Evolutionary conservation across 2,888 invertebrate genomes (phyloP), one percentile per base, ranked within the genome.

Genomic region (Mythimna ferrago): DNA sequence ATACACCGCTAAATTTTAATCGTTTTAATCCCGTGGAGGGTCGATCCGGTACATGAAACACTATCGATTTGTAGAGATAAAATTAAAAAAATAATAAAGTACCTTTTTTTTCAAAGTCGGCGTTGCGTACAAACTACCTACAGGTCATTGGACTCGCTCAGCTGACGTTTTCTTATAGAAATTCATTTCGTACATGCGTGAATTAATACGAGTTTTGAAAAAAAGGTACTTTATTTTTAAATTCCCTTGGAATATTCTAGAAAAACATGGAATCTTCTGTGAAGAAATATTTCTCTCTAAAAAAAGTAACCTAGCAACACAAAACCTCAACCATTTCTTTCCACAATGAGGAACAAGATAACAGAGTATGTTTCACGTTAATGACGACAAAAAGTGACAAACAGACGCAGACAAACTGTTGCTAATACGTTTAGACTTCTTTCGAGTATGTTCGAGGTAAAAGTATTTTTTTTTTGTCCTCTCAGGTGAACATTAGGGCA

Each of bases 331-430:
- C 66, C 61, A 73, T 82, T 82, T 65, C 71, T 82, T 73, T 61
- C 38, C 41, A 60, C 56, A 65, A 63, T 58, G 74, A 69, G 73
- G 58, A 73, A 62, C 51, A 65, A 64, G 78, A 76, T 66, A 67
- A 60, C 35, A 35, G 63, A 64, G n/a, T 56, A 65, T 69, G 63
- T 78, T 71, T 65, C 73, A 57, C 60, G 67, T 87, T 91, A 91
- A 91, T 90, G 89, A 88, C 82, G 26, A 86, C 88, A 91, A 91
- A 91, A 91, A 91, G 70, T 76, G 87, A 89, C 88, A 81, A 72
- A 82, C 63, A 86, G 88, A 90, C 89, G 77, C 74, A 82, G 73
- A 89, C 89, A 86, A 87, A 90, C 82, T 80, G 84, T 71, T 58
- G 77, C 86, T 86, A 86, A 85, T 83, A 76, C 73, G 73, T 83